These are phyloP conservation scores for Gadus chalcogrammus DNA, from an alignment of 2,113 vertebrate species.

Conservation along the genomic window DNA sequence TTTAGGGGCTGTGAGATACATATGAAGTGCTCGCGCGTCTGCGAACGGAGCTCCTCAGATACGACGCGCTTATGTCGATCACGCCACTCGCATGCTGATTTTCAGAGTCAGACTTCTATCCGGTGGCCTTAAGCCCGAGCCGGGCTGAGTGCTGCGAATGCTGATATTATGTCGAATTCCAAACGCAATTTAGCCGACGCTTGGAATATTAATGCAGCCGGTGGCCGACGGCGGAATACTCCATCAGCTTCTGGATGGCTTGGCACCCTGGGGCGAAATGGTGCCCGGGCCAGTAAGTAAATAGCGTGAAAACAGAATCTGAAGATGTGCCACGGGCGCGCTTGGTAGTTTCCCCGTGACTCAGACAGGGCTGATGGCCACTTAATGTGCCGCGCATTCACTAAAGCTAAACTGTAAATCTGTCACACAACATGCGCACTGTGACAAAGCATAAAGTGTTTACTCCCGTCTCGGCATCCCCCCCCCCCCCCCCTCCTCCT, in stretches of 20 bases:
- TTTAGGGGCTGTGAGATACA: constrained; percentile 16
- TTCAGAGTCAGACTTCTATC: neutral
- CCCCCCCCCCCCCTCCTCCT: too few species aligned
- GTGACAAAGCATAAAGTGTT: too few species aligned
- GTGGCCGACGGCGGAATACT: constrained; percentile 41
- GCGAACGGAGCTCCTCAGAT: neutral
- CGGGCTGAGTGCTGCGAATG: neutral
- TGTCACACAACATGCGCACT: too few species aligned
- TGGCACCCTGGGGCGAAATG: constrained; percentile 25
- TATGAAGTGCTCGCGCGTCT: constrained; percentile 3
- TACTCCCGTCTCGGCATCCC: too few species aligned
- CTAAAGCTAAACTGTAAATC: neutral
- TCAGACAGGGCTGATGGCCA: neutral
- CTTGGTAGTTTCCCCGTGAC: neutral
- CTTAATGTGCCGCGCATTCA: neutral
- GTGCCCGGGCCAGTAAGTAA: constrained; percentile 25
- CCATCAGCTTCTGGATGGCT: constrained; percentile 46
- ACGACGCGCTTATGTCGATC: neutral
- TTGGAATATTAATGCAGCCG: constrained; percentile 42
- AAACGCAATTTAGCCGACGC: constrained; percentile 47
- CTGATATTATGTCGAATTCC: constrained; percentile 6
- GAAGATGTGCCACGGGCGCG: constrained; percentile 16
- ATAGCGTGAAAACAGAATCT: constrained; percentile 18
- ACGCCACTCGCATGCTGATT: neutral
- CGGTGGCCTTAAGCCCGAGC: neutral